Percentiles rank a stretch among this genome's conserved stretches.
phyloP scores from a whole-genome alignment of 1,140 invertebrate species.

The Sitodiplosis mosellana region DNA sequence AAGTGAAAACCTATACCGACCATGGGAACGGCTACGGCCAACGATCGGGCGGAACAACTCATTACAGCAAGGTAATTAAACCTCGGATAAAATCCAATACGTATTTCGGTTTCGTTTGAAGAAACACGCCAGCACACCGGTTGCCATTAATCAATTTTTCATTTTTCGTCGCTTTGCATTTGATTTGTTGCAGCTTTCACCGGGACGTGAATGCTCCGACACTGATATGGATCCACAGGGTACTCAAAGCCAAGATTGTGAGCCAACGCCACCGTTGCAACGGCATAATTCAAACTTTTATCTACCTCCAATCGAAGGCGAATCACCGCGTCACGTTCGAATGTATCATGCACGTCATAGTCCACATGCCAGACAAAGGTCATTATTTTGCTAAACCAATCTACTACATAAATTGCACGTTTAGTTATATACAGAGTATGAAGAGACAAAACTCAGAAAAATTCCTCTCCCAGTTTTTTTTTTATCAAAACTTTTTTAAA shows the following conservation, averaged over 20 bases:
- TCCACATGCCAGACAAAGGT: constrained; percentile 54
- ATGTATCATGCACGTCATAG: constrained; percentile 50
- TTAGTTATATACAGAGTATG: too few relatives aligned
- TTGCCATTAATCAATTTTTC: background rate
- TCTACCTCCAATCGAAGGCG: constrained; percentile 40
- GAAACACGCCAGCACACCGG: too few relatives aligned
- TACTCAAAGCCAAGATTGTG: constrained; percentile 81
- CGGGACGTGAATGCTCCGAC: constrained; percentile 52
- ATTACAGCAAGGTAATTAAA: constrained; percentile 74
- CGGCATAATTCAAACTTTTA: constrained; percentile 87
- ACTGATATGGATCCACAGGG: constrained; percentile 64
- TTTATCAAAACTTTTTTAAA: too few relatives aligned
- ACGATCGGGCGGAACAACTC: constrained; percentile 44
- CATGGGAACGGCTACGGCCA: constrained; percentile 72
- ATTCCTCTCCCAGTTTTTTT: constrained; percentile 1
- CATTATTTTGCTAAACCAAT: constrained; percentile 2
- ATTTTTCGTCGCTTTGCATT: background rate
- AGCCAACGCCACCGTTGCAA: constrained; percentile 76
- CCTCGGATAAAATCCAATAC: background rate
- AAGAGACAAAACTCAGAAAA: background rate
- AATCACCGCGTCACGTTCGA: constrained; percentile 37
- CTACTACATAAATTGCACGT: background rate
- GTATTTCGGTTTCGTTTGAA: too few relatives aligned
- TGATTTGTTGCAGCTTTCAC: constrained; percentile 41
- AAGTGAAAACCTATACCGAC: constrained; percentile 93